Conservation (phyloP, 2,113 vertebrate species). For the Saimiri boliviensis region DNA sequence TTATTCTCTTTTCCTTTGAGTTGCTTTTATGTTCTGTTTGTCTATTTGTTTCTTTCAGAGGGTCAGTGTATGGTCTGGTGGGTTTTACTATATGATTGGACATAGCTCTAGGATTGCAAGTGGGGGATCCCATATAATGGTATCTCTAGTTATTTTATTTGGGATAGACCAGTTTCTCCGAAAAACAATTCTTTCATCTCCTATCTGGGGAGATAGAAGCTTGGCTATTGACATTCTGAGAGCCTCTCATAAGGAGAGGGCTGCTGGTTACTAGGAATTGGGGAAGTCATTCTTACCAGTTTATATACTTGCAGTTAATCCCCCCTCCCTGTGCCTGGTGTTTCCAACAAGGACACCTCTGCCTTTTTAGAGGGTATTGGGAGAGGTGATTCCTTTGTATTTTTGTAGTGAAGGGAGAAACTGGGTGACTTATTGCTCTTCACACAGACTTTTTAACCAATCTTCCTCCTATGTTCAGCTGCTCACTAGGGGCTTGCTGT, state of each 20-base stretch:
- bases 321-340: neutral
- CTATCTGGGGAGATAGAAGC: neutral
- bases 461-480: neutral
- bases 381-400: neutral
- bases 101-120: neutral
- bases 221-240: neutral
- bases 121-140: too few species aligned
- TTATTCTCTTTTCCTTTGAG: neutral
- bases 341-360: neutral
- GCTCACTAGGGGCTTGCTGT: neutral
- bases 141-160: neutral
- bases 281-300: neutral
- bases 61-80: neutral
- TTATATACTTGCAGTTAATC: neutral
- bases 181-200: neutral
- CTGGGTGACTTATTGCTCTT: neutral
- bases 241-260: neutral
- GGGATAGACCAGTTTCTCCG: neutral
- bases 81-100: neutral
- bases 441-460: neutral
- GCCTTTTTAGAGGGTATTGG: neutral
- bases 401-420: neutral
- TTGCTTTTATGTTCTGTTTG: neutral
- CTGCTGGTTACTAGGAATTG: neutral
- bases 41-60: neutral